Base-by-base conservation (phyloP, 2,113 vertebrate species). In the Pao palembangensis region DNA sequence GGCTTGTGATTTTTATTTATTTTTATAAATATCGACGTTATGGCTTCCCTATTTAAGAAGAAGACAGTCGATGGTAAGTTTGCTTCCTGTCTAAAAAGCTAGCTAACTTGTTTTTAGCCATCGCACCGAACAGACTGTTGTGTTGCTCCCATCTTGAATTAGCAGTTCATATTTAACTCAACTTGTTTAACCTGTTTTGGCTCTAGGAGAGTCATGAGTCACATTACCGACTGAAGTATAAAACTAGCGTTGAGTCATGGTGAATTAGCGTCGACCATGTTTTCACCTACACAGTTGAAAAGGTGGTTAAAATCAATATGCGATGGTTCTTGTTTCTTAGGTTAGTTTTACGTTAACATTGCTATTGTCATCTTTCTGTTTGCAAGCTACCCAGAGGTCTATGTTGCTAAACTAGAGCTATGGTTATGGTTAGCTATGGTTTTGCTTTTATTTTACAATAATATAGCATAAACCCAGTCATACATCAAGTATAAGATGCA, bases 1-100 rank as follows among this genome's bases (percentile, higher is more conserved):
- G 5, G 6, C 4, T 71, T 23, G 1, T 51, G 8, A 50, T 73
- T 44, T 2, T 2, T 8, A 38, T 12, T 38, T 38, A 38, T 6
- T 38, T 38, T 38, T 38, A 38, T 38, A 38, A 38, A 38, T 38
- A 23, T 66, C 38, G 2, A 59, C 62, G 58, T 55, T 71, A 98
- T 98, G 95, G 93, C 93, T 57, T 95, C 93, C 50, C 85, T 98
- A 58, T 97, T 98, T 83, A 98, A 95, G 92, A 98, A 96, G 93
- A 98, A 96, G 85, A 98, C 94, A 0, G 93, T 92, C 51, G 96
- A 98, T 10, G 96, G 96, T 98, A 88, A 96, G 95, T 92, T 88
- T 76, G 44, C 49, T 65, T 15, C 6, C 57, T 58, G 58, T 60
- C 65, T 67, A 4, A 61, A 42, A 51, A 68, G 66, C 84, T 82